phyloP scores from a whole-genome alignment of 1,140 invertebrate species.

The Leucophenga varia region DNA sequence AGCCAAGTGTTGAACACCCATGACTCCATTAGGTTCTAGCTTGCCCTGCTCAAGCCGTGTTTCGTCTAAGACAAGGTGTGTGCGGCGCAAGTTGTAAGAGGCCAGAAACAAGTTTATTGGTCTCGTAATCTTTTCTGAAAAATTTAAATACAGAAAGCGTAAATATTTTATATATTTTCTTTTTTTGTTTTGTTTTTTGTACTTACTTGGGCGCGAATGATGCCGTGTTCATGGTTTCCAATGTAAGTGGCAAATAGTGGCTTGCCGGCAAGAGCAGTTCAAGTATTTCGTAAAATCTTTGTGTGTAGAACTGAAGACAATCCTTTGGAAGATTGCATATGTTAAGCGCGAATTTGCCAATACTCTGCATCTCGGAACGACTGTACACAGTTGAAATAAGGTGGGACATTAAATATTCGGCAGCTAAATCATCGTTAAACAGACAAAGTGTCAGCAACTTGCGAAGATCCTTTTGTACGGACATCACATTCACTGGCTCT shows the following conservation, averaged over 20 bases:
- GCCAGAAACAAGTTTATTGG: conserved; percentile 78
- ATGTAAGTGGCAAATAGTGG: conserved; percentile 75
- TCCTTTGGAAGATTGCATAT: conserved; percentile 71
- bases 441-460: conserved; percentile 77
- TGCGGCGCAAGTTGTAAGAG: conserved; percentile 78
- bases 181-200: too few relatives aligned
- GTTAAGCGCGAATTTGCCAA: conserved; percentile 84
- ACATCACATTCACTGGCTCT: conserved; percentile 7
- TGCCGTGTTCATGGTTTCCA: conserved; percentile 78
- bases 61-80: conserved; percentile 86
- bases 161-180: conserved; percentile 4
- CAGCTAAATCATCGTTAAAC: conserved; percentile 79
- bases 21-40: conserved; percentile 68
- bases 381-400: conserved; percentile 82
- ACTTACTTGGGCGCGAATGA: conserved; percentile 77
- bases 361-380: conserved; percentile 69
- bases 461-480: conserved; percentile 64
- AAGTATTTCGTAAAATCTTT: conserved; percentile 73
- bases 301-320: conserved; percentile 61
- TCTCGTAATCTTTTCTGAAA: conserved; percentile 80
- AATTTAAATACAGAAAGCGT: conserved; percentile 8
- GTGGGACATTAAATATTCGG: conserved; percentile 86
- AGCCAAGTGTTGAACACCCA: conserved; percentile 67
- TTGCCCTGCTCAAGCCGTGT: conserved; percentile 76
- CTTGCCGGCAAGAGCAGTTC: conserved; percentile 73